These are phyloP conservation scores for Corydoras maculifer DNA, from an alignment of 2,113 vertebrate species.

Conservation along the genomic window DNA sequence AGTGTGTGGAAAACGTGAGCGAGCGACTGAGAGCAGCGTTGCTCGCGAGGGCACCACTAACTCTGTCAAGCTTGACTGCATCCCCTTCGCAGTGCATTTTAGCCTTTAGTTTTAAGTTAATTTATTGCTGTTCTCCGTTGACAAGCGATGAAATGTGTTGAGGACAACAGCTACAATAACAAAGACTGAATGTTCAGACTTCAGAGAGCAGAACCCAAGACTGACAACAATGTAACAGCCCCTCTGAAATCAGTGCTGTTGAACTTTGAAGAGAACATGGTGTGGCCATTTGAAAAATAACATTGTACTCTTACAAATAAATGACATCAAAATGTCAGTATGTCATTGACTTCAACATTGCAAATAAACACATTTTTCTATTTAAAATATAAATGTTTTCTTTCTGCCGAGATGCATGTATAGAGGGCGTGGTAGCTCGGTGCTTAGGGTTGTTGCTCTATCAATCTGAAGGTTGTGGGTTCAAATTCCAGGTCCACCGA, in stretches of 20 bases:
- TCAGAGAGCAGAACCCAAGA: background rate
- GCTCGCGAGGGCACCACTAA: background rate
- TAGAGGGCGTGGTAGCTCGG: no score
- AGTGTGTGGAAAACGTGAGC: background rate
- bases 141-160: background rate
- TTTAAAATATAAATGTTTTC: background rate
- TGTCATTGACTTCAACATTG: constrained; percentile 19
- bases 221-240: background rate
- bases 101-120: background rate
- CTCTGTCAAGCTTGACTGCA: background rate
- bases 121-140: background rate
- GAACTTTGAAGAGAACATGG: background rate
- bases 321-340: constrained; percentile 13
- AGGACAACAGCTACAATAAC: background rate
- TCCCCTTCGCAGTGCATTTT: background rate
- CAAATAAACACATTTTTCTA: constrained; percentile 14
- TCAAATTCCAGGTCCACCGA: no score
- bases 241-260: background rate
- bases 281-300: constrained; percentile 1
- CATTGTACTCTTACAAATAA: background rate
- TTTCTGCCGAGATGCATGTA: background rate
- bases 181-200: constrained; percentile 5
- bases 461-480: no score
- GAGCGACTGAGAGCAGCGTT: background rate
- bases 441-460: no score